phyloP scores from a whole-genome alignment of 2,113 vertebrate species.

The Microtus ochrogaster region DNA sequence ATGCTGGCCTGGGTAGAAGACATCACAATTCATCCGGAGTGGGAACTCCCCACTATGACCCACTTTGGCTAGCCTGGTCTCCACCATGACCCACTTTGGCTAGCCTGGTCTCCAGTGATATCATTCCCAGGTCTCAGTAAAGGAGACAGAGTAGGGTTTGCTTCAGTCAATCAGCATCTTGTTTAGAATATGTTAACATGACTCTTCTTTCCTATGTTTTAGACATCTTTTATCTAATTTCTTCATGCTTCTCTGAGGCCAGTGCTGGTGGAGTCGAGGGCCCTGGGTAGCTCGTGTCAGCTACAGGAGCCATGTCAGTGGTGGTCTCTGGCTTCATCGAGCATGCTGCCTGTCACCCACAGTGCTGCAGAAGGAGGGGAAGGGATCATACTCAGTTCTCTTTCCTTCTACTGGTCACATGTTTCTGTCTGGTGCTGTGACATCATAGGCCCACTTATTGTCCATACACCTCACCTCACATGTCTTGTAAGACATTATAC shows the following conservation, averaged over 20 bases:
- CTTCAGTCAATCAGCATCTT: accelerated
- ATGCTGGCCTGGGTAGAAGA: too few species aligned
- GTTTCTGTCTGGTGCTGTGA: not conserved
- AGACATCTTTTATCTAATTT: not conserved
- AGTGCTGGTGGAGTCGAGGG: too few species aligned
- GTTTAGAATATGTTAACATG: not conserved
- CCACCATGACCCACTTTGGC: not conserved
- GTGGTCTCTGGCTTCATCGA: not conserved
- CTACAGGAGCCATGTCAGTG: accelerated
- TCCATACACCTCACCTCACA: not conserved
- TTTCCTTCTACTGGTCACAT: not conserved
- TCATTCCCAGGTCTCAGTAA: too few species aligned
- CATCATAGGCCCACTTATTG: not conserved
- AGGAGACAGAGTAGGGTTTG: not conserved
- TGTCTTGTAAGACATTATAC: not conserved
- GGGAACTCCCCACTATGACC: not conserved
- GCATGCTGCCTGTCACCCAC: not conserved
- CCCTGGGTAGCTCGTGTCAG: accelerated
- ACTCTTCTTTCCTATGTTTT: not conserved
- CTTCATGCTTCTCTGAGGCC: not conserved
- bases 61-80: not conserved
- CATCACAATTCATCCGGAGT: not conserved
- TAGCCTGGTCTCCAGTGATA: not conserved
- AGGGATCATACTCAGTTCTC: accelerated
- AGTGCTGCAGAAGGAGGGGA: not conserved